These are phyloP conservation scores for Pemphredon lugubris DNA, from an alignment of 2,888 invertebrate species.

Conservation along the genomic window DNA sequence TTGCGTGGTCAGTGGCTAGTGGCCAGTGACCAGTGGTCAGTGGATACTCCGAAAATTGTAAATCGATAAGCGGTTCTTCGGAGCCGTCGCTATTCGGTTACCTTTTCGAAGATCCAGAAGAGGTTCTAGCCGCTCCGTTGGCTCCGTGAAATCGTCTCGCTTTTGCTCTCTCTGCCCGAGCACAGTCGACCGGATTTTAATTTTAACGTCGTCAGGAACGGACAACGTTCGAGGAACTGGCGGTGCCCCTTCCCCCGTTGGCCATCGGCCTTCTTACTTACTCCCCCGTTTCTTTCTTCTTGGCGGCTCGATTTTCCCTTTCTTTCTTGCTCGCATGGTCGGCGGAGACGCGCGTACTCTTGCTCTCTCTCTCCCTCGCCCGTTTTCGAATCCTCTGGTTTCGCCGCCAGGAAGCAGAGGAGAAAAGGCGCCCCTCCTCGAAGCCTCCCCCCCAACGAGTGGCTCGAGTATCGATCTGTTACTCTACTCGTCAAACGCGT, in stretches of 20 bases:
- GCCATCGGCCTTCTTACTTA: constrained; percentile 6
- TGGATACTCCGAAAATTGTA: constrained; percentile 44
- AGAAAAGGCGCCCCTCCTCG: constrained; percentile 45
- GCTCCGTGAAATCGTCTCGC: constrained; percentile 34
- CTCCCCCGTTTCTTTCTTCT: neutral
- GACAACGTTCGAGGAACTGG: constrained; percentile 53
- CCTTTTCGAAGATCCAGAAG: constrained; percentile 31
- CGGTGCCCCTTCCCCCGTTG: constrained; percentile 9
- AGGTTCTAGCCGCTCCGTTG: constrained; percentile 21
- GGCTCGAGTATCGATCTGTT: constrained; percentile 58
- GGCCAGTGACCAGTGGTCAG: constrained; percentile 13
- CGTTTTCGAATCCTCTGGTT: too few relatives aligned
- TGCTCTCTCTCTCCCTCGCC: too few relatives aligned
- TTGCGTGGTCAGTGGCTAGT: too few relatives aligned
- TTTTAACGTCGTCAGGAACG: constrained; percentile 53
- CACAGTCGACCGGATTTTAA: constrained; percentile 62
- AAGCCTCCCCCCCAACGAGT: constrained; percentile 41
- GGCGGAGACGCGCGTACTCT: too few relatives aligned
- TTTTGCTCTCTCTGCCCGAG: constrained; percentile 23
- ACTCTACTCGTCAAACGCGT: constrained; percentile 51
- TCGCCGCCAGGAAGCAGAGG: constrained; percentile 12
- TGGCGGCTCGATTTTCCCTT: constrained; percentile 13
- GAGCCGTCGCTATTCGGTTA: neutral
- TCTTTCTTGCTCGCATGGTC: constrained; percentile 20
- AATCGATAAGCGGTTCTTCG: constrained; percentile 14